Evolutionary conservation across 2,113 vertebrate species (phyloP), one percentile per base, ranked within the genome.

Genomic region (Vidua macroura): DNA sequence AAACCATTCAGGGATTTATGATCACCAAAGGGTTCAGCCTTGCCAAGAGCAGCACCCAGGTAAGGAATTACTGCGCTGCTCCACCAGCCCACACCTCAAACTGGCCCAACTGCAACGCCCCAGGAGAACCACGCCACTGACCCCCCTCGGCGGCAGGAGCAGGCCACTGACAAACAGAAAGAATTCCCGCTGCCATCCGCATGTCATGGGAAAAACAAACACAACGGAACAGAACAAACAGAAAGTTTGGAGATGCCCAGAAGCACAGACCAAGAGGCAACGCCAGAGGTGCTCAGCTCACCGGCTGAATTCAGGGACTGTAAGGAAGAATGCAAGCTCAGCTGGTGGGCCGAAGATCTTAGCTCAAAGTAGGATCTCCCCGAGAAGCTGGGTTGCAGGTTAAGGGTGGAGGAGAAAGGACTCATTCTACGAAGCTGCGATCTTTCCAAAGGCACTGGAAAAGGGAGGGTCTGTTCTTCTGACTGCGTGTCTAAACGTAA

Each of bases 301-400:
- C 98, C 98, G 31, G 97, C 97, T 97, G 96, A 96, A 97, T 98
- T 98, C 96, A 98, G 97, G 96, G 97, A 98, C 97, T 98, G 98
- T 68, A 98, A 98, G 72, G 98, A 98, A 53, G 98, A 98, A 90
- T 98, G 98, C 97, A 98, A 97, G 95, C 97, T 98, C 97, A 98
- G 96, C 97, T 98, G 98, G 95, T 98, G 98, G 97, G 98, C 95
- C 92, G 98, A 98, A 97, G 97, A 96, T 95, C 98, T 97, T 85
- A 98, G 97, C 96, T 98, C 98, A 98, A 98, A 98, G 98, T 98
- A 98, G 98, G 98, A 98, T 94, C 98, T 98, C 97, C 98, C 97
- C 49, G 97, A 95, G 35, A 98, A 98, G 98, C 97, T 98, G 98
- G 98, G 97, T 86, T 98, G 98, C 4, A 98, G 98, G 56, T 98